Percentiles rank a stretch among this genome's conserved stretches.
phyloP scores from a whole-genome alignment of 2,888 invertebrate species.

The Epinotia ramella region DNA sequence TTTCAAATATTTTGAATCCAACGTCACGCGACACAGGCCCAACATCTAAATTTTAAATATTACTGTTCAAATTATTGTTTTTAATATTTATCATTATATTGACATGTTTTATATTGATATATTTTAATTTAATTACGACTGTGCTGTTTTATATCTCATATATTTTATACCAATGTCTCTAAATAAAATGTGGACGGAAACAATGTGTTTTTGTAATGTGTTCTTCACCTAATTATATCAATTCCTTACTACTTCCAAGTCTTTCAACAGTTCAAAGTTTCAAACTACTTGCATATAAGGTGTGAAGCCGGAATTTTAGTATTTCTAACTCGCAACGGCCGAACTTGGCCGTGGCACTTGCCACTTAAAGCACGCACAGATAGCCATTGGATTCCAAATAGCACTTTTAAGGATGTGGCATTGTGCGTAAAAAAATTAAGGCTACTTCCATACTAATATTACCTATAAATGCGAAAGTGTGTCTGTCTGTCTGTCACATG shows the following conservation, averaged over 20 bases:
- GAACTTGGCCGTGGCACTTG: constrained; percentile 15
- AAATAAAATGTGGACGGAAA: constrained; percentile 81
- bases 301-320: background rate
- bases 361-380: background rate
- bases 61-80: constrained; percentile 52
- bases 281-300: background rate
- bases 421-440: too few species aligned
- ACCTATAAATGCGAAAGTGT: too few species aligned
- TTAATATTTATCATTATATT: constrained; percentile 56
- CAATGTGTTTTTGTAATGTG: constrained; percentile 47
- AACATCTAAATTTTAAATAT: constrained; percentile 51
- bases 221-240: background rate
- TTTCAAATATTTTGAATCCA: constrained; percentile 46
- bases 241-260: background rate
- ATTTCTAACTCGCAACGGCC: background rate
- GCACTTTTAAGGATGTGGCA: too few species aligned
- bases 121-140: constrained; percentile 81
- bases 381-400: background rate
- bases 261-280: background rate
- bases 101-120: constrained; percentile 73
- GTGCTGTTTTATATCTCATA: constrained; percentile 85
- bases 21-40: constrained; percentile 47
- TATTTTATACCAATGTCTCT: constrained; percentile 85
- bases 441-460: too few species aligned
- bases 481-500: too few species aligned